phyloP scores from a whole-genome alignment of 2,113 vertebrate genomes.

The Burhinus bistriatus region DNA sequence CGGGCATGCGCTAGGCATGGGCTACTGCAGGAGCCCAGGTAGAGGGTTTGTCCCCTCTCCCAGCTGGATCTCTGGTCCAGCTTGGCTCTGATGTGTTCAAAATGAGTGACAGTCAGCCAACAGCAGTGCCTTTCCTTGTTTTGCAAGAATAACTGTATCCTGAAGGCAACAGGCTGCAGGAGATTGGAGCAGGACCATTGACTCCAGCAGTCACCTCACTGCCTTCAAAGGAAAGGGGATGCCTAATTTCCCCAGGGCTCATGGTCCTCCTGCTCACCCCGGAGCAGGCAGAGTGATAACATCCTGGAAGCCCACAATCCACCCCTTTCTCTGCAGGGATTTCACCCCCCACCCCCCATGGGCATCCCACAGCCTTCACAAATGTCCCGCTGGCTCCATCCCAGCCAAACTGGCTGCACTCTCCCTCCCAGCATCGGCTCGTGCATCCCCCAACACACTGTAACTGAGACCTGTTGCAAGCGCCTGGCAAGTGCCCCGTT shows the following conservation, averaged over 20 bases:
- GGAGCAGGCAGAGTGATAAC: not conserved
- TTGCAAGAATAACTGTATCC: not conserved
- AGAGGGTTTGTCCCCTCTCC: not conserved
- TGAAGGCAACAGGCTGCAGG: not conserved
- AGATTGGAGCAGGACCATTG: not conserved
- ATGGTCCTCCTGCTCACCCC: accelerated
- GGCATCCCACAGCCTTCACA: not conserved
- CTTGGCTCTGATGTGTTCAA: not conserved
- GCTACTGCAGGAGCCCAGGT: not conserved
- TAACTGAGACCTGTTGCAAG: not conserved
- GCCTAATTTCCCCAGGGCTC: not conserved
- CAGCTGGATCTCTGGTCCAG: not conserved
- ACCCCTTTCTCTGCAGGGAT: not conserved
- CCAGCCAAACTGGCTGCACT: not conserved
- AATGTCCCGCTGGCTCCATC: not conserved
- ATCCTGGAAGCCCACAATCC: not conserved
- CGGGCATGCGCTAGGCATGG: not conserved
- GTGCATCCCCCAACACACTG: accelerated
- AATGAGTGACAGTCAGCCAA: not conserved
- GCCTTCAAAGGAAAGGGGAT: not conserved
- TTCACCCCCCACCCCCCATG: not conserved
- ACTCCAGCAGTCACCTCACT: not conserved
- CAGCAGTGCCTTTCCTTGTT: not conserved
- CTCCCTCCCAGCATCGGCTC: accelerated
- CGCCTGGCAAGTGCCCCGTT: not conserved